Evolutionary conservation across 2,888 invertebrate genomes (phyloP).

Genomic region (Ennomos erosarius): DNA sequence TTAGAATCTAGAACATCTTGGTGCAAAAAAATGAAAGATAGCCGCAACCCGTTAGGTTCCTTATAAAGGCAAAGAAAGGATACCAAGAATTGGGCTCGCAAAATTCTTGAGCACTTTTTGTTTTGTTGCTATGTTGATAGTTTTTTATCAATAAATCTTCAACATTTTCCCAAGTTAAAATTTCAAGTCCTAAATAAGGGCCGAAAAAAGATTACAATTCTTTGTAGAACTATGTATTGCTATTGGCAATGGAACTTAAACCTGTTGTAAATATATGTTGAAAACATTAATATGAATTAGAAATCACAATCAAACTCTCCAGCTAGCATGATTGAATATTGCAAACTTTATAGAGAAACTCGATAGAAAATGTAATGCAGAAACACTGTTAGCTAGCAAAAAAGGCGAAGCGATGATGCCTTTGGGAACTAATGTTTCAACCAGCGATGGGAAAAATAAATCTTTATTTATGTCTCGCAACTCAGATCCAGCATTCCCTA

Average conservation of each 20-base stretch:
- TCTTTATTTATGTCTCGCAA: slow-evolving; percentile 57
- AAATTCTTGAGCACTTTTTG: not conserved
- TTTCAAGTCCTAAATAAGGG: no score
- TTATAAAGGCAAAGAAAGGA: slow-evolving; percentile 4
- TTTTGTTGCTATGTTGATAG: slow-evolving; percentile 2
- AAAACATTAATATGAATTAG: no score
- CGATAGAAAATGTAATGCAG: not conserved
- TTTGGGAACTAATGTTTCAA: slow-evolving; percentile 35
- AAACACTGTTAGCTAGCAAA: slow-evolving; percentile 9
- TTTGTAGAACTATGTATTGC: no score
- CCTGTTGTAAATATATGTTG: no score
- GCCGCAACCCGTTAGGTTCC: slow-evolving; percentile 23
- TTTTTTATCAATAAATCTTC: not conserved
- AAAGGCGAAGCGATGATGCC: slow-evolving; percentile 31
- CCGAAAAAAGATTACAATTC: no score
- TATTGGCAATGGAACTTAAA: no score
- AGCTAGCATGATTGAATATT: no score
- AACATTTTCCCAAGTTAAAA: no score
- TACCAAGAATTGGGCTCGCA: not conserved
- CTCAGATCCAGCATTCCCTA: slow-evolving; percentile 48
- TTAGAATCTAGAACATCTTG: slow-evolving; percentile 47
- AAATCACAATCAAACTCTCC: no score
- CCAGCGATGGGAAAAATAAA: slow-evolving; percentile 53
- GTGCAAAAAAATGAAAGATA: slow-evolving; percentile 43
- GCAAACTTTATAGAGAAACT: slow-evolving; percentile 1